A percentile compares a stretch with the other conserved stretches of the same genome.
Evolutionary conservation across 2,797 vertebrate genomes (phyloP).

Genomic region (Avahi laniger): DNA sequence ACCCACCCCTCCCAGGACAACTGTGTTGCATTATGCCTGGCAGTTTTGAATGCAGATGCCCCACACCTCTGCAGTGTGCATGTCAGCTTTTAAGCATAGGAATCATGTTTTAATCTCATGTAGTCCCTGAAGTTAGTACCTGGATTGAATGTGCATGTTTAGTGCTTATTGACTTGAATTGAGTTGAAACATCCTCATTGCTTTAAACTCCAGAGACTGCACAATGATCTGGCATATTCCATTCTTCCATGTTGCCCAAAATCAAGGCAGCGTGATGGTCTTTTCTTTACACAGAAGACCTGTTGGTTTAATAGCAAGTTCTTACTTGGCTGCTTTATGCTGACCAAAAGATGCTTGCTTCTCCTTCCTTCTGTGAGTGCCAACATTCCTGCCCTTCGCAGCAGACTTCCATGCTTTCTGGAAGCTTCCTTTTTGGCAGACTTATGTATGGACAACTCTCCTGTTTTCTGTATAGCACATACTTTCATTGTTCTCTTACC

Average conservation of each 20-base stretch:
- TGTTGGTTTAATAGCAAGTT: background rate
- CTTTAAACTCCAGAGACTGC: background rate
- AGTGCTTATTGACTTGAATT: background rate
- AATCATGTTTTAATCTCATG: background rate
- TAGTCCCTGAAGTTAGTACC: background rate
- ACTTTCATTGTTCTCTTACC: slow-evolving; percentile 2
- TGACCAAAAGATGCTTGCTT: background rate
- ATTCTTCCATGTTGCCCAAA: background rate
- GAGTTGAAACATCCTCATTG: background rate
- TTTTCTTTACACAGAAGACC: background rate
- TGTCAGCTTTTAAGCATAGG: background rate
- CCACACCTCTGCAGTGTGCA: background rate
- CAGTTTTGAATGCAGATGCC: background rate
- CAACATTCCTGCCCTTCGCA: background rate
- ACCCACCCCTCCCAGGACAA: no score
- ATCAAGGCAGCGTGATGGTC: background rate
- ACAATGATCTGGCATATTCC: background rate
- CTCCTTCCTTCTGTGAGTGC: background rate
- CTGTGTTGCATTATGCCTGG: background rate
- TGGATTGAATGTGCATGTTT: background rate
- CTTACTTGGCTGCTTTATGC: background rate
- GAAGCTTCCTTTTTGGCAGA: background rate
- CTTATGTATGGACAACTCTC: background rate
- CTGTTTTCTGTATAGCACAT: slow-evolving; percentile 3
- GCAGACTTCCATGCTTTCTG: background rate